Evolutionary conservation across 2,797 vertebrate genomes (phyloP).

Genomic region (Sebastes trivittatus): DNA sequence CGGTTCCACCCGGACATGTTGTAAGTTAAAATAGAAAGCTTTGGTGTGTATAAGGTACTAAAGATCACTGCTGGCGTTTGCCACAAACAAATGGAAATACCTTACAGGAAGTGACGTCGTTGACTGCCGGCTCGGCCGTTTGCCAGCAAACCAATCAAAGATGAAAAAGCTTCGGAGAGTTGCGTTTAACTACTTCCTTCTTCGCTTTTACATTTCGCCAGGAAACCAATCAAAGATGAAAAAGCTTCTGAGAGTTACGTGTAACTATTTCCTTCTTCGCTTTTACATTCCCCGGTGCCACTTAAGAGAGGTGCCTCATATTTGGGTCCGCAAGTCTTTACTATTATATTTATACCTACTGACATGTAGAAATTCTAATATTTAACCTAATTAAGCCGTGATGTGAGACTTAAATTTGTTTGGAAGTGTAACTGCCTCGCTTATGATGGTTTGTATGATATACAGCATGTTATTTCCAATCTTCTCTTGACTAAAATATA

Average conservation of each 20-base stretch:
- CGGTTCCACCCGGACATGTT: not conserved
- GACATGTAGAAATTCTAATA: not conserved
- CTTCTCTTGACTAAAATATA: too few relatives aligned
- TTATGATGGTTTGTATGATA: not conserved
- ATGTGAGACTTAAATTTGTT: not conserved
- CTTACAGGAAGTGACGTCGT: constrained; percentile 74
- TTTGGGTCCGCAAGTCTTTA: fast-evolving
- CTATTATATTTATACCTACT: not conserved
- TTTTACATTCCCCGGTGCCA: not conserved
- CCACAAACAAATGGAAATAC: constrained; percentile 77
- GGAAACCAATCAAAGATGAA: constrained; percentile 36
- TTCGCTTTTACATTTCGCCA: not conserved
- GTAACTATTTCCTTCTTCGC: constrained; percentile 37
- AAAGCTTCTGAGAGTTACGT: not conserved
- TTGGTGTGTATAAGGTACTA: constrained; percentile 29
- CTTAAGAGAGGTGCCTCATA: not conserved
- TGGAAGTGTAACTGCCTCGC: not conserved
- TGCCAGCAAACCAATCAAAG: constrained; percentile 31
- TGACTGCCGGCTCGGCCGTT: constrained; percentile 48
- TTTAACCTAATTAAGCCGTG: not conserved
- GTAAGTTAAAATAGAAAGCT: constrained; percentile 6
- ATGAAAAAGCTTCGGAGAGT: not conserved
- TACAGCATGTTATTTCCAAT: too few relatives aligned
- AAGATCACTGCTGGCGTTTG: constrained; percentile 50
- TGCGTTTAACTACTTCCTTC: constrained; percentile 18